Conservation (phyloP, 2,888 invertebrate species). For the Panzeria rudis region DNA sequence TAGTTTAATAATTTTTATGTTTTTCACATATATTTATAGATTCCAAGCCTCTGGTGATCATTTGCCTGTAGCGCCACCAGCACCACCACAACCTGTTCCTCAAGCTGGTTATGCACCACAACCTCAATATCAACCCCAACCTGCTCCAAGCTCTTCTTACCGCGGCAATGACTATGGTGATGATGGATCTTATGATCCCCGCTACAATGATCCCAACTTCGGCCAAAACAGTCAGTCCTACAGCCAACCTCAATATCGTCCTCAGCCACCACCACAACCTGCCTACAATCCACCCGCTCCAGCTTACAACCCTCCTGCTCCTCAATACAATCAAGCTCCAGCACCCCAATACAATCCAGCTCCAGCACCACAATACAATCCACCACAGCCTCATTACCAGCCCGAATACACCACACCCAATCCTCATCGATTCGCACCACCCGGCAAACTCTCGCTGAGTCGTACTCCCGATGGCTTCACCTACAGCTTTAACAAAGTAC, state of each 20-base stretch:
- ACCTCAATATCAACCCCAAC: conserved; percentile 83
- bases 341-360: conserved; percentile 81
- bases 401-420: conserved; percentile 86
- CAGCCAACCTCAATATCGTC: conserved; percentile 84
- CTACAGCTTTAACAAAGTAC: conserved; percentile 91
- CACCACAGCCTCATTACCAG: conserved; percentile 76
- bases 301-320: conserved; percentile 75
- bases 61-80: conserved; percentile 88
- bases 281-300: conserved; percentile 78
- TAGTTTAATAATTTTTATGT: background rate
- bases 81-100: conserved; percentile 85
- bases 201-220: conserved; percentile 83
- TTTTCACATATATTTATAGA: conserved; percentile 77
- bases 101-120: conserved; percentile 85
- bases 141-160: conserved; percentile 79
- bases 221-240: conserved; percentile 79
- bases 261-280: conserved; percentile 82
- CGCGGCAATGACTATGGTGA: conserved; percentile 80
- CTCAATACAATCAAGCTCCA: conserved; percentile 82
- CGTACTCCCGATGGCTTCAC: conserved; percentile 94
- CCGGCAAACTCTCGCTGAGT: conserved; percentile 93
- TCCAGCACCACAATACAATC: conserved; percentile 83
- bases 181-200: conserved; percentile 83
- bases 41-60: conserved; percentile 93
- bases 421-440: conserved; percentile 91